These are phyloP conservation scores for Myathropa florea DNA, from an alignment of 2,888 invertebrate genomes.

Conservation along the genomic window DNA sequence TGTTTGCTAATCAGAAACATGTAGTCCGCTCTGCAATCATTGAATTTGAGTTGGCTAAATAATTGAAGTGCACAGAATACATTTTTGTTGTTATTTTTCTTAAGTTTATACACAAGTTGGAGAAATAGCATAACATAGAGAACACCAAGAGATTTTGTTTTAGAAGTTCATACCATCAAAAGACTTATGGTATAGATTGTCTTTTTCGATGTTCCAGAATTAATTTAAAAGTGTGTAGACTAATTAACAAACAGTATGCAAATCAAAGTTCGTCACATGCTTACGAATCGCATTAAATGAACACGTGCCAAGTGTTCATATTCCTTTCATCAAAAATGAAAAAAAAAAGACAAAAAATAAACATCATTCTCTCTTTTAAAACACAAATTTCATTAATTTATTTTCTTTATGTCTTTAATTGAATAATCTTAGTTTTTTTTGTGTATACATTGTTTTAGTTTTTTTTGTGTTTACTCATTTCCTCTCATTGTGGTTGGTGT, in stretches of 20 bases:
- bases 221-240: neutral
- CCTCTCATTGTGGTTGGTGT: constrained; percentile 40
- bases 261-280: neutral
- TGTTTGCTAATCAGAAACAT: no score
- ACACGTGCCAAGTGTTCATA: constrained; percentile 36
- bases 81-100: neutral
- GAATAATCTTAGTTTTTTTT: constrained; percentile 36
- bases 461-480: constrained; percentile 71
- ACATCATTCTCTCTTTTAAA: constrained; percentile 68
- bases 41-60: neutral
- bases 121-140: neutral
- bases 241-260: neutral
- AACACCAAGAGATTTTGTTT: neutral
- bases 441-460: constrained; percentile 46
- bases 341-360: neutral
- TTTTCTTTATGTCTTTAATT: constrained; percentile 51
- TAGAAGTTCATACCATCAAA: neutral
- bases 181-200: neutral
- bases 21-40: neutral
- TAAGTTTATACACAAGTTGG: neutral
- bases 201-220: neutral
- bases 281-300: neutral
- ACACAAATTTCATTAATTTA: constrained; percentile 56
- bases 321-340: constrained; percentile 5
- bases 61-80: neutral